Evolutionary conservation across 2,888 invertebrate genomes (phyloP).

Genomic region (Bursaphelenchus okinawaensis): DNA sequence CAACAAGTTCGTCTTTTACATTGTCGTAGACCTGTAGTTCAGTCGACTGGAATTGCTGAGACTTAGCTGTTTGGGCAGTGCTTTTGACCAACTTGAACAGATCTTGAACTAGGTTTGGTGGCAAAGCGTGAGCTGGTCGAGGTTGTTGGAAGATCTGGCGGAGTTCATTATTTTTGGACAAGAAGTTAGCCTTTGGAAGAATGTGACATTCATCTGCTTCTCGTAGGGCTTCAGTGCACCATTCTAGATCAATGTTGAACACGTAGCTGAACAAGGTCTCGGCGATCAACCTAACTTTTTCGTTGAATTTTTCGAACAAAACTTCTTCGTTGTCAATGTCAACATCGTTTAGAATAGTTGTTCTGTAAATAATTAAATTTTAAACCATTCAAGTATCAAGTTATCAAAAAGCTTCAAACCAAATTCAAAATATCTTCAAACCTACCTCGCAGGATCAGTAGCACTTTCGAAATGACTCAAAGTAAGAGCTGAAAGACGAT

Average conservation of each 20-base stretch:
- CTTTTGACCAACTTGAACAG: constrained; percentile 18
- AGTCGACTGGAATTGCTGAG: neutral
- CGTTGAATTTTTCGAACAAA: constrained; percentile 60
- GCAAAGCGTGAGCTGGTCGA: constrained; percentile 17
- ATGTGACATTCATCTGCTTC: constrained; percentile 7
- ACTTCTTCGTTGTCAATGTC: constrained; percentile 2
- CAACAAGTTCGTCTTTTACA: constrained; percentile 68
- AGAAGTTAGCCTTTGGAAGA: neutral
- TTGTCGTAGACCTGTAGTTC: constrained; percentile 16
- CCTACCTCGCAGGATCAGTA: constrained; percentile 56
- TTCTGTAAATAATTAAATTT: constrained; percentile 23
- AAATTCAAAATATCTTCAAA: neutral
- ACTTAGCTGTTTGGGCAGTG: constrained; percentile 9
- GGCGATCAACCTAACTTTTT: constrained; percentile 72
- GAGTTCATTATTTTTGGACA: neutral
- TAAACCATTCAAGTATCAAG: neutral
- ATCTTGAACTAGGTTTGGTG: constrained; percentile 16
- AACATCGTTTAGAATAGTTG: constrained; percentile 26
- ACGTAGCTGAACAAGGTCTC: constrained; percentile 72
- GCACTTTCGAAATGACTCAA: constrained; percentile 69
- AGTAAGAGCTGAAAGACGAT: constrained; percentile 83
- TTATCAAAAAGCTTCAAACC: neutral
- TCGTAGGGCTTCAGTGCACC: constrained; percentile 15
- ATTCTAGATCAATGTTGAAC: constrained; percentile 59
- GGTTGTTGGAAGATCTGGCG: constrained; percentile 7